phyloP scores from a whole-genome alignment of 2,888 invertebrate species.

The Hecatera dysodea region DNA sequence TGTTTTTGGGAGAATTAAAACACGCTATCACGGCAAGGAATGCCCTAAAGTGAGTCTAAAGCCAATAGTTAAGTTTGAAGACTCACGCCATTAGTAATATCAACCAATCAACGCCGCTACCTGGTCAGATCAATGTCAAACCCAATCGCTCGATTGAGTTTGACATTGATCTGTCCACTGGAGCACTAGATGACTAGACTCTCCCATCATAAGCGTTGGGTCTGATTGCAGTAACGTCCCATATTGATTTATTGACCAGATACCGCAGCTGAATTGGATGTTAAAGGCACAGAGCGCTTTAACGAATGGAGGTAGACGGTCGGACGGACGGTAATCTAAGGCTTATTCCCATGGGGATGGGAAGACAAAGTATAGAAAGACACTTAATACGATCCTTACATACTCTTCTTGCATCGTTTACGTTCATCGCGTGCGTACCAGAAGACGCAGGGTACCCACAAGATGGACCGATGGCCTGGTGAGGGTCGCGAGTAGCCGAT shows the following conservation, averaged over 20 bases:
- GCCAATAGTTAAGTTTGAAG: background rate
- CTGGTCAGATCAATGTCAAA: slow-evolving; percentile 28
- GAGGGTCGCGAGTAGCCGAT: too few species aligned
- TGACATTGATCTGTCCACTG: too few species aligned
- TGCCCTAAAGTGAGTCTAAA: background rate
- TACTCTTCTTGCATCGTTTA: background rate
- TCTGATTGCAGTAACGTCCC: background rate
- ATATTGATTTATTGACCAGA: background rate
- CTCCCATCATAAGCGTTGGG: background rate
- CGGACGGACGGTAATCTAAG: too few species aligned
- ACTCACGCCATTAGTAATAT: slow-evolving; percentile 7
- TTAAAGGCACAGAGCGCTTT: background rate
- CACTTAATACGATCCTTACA: background rate
- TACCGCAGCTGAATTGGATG: background rate
- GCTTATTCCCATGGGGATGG: background rate
- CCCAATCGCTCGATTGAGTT: slow-evolving; percentile 15
- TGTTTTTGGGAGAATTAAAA: background rate
- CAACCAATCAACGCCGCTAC: slow-evolving; percentile 19
- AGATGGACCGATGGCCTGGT: too few species aligned
- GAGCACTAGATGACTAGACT: background rate
- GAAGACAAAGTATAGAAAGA: background rate
- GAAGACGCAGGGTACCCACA: too few species aligned
- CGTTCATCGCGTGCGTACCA: too few species aligned
- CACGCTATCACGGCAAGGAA: background rate
- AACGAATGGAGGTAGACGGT: background rate